Percentiles rank a stretch among this genome's conserved stretches.
These are phyloP conservation scores for Coenonympha glycerion DNA, from an alignment of 2,888 invertebrate genomes.

Conservation along the genomic window DNA sequence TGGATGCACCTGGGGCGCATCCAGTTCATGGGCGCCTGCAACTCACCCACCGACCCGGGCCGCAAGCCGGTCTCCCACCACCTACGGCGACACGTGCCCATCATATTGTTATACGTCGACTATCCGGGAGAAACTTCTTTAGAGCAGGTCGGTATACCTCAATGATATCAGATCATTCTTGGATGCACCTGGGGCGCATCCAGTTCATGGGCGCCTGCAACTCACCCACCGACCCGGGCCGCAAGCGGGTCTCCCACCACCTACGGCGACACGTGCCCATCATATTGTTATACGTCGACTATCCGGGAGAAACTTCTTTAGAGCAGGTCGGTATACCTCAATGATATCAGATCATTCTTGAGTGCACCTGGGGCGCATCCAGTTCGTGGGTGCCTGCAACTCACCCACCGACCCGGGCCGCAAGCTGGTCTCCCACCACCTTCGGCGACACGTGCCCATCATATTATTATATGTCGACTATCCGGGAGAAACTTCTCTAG, in stretches of 20 bases:
- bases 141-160: too few species aligned
- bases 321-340: too few species aligned
- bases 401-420: constrained; percentile 99
- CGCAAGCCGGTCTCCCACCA: constrained; percentile 94
- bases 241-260: constrained; percentile 93
- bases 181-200: constrained; percentile 97
- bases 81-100: constrained; percentile 95
- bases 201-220: constrained; percentile 99
- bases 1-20: constrained; percentile 98
- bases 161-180: constrained; percentile 87
- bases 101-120: constrained; percentile 99
- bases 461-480: constrained; percentile 99
- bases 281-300: constrained; percentile 99
- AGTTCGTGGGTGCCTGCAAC: constrained; percentile 99
- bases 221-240: constrained; percentile 99
- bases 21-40: constrained; percentile 99
- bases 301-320: constrained; percentile 97
- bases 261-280: constrained; percentile 97
- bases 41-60: constrained; percentile 99
- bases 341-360: constrained; percentile 89
- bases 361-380: constrained; percentile 97
- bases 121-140: constrained; percentile 99
- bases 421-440: constrained; percentile 92
- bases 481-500: constrained; percentile 97
- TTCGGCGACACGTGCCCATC: constrained; percentile 96